These are phyloP conservation scores for Cyprinodon brontotheroides DNA, from an alignment of 2,113 vertebrate genomes.

Conservation along the genomic window DNA sequence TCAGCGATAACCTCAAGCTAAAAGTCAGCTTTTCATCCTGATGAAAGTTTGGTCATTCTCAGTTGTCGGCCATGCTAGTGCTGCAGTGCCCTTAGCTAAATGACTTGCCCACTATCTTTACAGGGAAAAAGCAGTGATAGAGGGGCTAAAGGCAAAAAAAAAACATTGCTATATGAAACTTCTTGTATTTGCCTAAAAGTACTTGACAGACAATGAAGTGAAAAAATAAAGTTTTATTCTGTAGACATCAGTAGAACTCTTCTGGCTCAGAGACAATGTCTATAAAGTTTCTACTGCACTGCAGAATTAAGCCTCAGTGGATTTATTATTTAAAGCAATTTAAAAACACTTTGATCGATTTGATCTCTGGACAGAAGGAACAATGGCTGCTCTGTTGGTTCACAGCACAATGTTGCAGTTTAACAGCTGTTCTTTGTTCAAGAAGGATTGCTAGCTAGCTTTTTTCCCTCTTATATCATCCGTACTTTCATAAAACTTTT, in stretches of 20 bases:
- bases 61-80: slow-evolving; percentile 4
- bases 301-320: not conserved
- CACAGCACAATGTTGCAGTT: not conserved
- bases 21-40: not conserved
- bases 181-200: not conserved
- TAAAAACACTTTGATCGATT: not conserved
- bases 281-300: not conserved
- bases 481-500: not conserved
- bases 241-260: not conserved
- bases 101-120: not conserved
- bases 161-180: not conserved
- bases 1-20: not conserved
- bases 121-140: not conserved
- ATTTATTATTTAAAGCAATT: not conserved
- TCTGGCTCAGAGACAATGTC: not conserved
- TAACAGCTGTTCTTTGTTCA: not conserved
- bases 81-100: not conserved
- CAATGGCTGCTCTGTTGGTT: not conserved
- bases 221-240: not conserved
- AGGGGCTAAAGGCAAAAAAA: not conserved
- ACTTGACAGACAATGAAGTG: not conserved
- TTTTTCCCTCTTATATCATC: not conserved
- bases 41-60: not conserved
- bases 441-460: not conserved
- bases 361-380: not conserved